phyloP scores from a whole-genome alignment of 2,797 vertebrate species.

The Tinamus major region DNA sequence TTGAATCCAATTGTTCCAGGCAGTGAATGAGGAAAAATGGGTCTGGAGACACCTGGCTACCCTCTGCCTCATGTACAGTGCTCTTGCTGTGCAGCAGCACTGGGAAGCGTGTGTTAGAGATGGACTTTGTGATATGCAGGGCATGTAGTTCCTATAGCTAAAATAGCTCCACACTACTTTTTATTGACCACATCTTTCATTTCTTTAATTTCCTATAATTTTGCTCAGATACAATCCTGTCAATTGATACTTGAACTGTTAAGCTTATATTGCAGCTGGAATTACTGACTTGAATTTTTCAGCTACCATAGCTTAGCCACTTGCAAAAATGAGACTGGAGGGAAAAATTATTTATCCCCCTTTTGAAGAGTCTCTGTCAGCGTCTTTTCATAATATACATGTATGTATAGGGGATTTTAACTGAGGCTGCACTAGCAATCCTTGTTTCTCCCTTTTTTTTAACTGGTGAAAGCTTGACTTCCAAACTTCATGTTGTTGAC shows the following conservation, averaged over 20 bases:
- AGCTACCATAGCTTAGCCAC: neutral
- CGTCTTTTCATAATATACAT: neutral
- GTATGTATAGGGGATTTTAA: neutral
- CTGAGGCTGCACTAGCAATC: neutral
- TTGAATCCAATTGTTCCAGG: neutral
- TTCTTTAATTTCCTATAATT: slow-evolving; percentile 17
- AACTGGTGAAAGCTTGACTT: neutral
- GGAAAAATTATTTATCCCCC: rapidly evolving
- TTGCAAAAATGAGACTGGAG: neutral
- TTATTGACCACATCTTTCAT: neutral
- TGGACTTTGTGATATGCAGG: neutral
- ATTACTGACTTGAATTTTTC: neutral
- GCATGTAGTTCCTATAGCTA: neutral
- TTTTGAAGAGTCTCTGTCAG: neutral
- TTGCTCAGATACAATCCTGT: neutral
- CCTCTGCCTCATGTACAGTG: neutral
- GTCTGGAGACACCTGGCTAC: slow-evolving; percentile 4
- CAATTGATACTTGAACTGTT: neutral
- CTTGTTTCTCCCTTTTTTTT: slow-evolving; percentile 21
- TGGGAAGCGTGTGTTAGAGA: slow-evolving; percentile 6
- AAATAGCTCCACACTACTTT: neutral
- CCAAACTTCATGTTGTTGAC: neutral
- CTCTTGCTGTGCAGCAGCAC: neutral
- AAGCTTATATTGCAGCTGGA: neutral
- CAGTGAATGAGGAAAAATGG: neutral